Conservation (phyloP, 2,113 vertebrate genomes). For the Gymnobelideus leadbeateri region DNA sequence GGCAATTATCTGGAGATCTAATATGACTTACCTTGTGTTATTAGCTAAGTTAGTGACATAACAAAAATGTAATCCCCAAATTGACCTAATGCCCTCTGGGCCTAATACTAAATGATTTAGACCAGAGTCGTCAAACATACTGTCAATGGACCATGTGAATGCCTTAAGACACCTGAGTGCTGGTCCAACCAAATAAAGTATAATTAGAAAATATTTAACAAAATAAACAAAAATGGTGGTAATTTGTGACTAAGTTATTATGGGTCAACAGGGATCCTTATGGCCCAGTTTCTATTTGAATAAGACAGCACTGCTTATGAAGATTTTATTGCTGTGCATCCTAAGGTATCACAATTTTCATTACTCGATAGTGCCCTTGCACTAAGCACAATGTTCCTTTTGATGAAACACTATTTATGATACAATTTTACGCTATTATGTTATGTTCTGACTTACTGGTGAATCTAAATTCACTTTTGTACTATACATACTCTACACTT, state of each 20-base stretch:
- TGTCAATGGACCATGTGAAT: background rate
- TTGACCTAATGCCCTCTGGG: background rate
- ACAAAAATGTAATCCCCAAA: background rate
- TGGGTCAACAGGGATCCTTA: background rate
- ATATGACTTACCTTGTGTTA: background rate
- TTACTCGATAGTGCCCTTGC: too few relatives aligned
- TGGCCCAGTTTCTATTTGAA: background rate
- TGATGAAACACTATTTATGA: too few relatives aligned
- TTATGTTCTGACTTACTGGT: too few relatives aligned
- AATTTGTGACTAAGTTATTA: background rate
- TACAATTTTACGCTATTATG: too few relatives aligned
- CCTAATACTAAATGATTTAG: background rate
- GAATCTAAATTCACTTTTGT: too few relatives aligned
- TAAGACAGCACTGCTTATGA: background rate
- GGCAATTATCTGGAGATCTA: rapidly evolving
- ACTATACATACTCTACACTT: too few relatives aligned
- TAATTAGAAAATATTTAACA: background rate
- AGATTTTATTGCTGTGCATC: background rate
- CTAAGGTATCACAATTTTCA: background rate
- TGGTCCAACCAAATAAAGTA: background rate
- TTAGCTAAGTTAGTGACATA: background rate
- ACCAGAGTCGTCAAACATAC: too few relatives aligned
- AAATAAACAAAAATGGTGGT: background rate
- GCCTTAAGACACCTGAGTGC: background rate
- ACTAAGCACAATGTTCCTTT: too few relatives aligned